A percentile compares a stretch with the other conserved stretches of the same genome.
Conservation (phyloP, 2,888 invertebrate genomes). For the Drosophila peninsularis region DNA sequence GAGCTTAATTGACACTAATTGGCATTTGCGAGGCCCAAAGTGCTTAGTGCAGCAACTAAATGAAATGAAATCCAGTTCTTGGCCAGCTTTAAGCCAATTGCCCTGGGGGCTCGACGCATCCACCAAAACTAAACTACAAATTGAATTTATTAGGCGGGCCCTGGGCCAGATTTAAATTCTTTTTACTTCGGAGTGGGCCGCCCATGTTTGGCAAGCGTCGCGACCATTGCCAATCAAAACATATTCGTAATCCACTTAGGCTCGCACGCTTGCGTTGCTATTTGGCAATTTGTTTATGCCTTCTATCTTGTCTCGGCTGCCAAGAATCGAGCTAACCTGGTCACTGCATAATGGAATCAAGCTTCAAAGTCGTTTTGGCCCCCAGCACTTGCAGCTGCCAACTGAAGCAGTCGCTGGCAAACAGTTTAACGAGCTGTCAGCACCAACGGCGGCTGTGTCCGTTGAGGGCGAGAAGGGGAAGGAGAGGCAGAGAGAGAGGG, state of each 20-base stretch:
- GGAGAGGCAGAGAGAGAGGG: too few relatives aligned
- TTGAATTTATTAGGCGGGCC: constrained; percentile 47
- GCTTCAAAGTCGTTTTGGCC: constrained; percentile 38
- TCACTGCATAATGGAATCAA: constrained; percentile 52
- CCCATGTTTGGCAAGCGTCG: constrained; percentile 5
- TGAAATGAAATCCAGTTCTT: constrained; percentile 52
- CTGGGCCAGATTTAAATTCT: not conserved
- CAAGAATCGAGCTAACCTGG: not conserved
- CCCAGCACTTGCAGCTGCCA: constrained; percentile 22
- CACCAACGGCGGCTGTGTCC: not conserved
- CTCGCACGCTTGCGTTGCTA: constrained; percentile 37
- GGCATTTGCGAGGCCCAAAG: constrained; percentile 45
- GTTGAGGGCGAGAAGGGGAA: not conserved
- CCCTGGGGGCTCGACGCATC: not conserved
- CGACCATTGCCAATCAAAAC: constrained; percentile 48
- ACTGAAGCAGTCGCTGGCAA: constrained; percentile 23
- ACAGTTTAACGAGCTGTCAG: constrained; percentile 21
- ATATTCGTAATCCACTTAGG: constrained; percentile 70
- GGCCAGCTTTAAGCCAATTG: constrained; percentile 30
- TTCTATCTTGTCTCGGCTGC: not conserved
- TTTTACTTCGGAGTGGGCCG: not conserved
- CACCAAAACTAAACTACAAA: constrained; percentile 31
- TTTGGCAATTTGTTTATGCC: constrained; percentile 13
- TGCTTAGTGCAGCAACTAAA: constrained; percentile 12
- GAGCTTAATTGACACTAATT: constrained; percentile 67